Evolutionary conservation across 2,113 vertebrate species (phyloP), one percentile per base, ranked within the genome.

Genomic region (Alouatta palliata): DNA sequence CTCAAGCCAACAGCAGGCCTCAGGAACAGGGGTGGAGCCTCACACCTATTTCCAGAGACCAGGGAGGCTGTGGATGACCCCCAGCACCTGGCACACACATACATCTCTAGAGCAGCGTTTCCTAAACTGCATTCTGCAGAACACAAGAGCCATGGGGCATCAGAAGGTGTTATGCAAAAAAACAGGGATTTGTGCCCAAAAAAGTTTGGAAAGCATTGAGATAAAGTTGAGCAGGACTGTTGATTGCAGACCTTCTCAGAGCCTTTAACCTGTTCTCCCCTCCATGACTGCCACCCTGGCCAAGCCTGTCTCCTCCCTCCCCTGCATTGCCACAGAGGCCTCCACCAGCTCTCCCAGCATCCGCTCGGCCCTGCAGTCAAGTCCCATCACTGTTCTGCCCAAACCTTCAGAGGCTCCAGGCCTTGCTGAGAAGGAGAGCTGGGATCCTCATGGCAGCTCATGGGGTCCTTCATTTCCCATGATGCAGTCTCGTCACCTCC

Each of bases 21-120:
- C 16, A 6, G 90, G 37, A 35, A 49, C 40, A 64, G 17, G 3
- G 30, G 1, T 16, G 30, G 37, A 64, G 61, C 61, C 61, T 64
- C 25, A 40, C 56, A 6, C 43, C 8, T 47, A 19, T 30, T 35
- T 16, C 49, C 8, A 8, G 11, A 30, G 23, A 27, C 6, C 13
- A 6, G 9, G 10, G 61, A 70, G 12, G 1, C 17, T 23, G 3
- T 3, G 1, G 5, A 35, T 1, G 17, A 32, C 47, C 75, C 23
- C 23, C 32, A 23, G 61, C 2, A 7, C 32, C 14, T 0, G 17
- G 75, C 30, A 30, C 6, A 3, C 10, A 40, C 66, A 19, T 14
- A 68, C 6, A 0, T 35, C 17, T 35, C n/a, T 40, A n/a, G 10
- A 20, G 30, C 47, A 20, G 58, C 1, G 1, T 40, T 77, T 45